Base-by-base conservation (phyloP, 2,113 vertebrate species). In the Pimephales promelas region DNA sequence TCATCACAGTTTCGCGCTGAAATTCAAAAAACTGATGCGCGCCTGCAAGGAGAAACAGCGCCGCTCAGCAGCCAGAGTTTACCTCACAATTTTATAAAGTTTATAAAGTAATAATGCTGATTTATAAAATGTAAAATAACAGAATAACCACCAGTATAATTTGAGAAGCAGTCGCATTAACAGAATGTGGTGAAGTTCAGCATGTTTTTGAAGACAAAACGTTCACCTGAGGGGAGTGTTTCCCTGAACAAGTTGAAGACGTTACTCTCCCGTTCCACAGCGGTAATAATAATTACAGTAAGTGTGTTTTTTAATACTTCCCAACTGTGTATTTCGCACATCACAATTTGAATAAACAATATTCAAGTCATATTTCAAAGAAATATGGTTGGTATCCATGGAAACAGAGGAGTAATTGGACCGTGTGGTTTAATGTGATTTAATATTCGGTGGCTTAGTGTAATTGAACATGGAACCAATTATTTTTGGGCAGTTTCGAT, bases 311-410 rank as follows among this genome's bases (percentile, higher is more conserved):
- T 71, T 45, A 71, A 71, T 43, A 71, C 7, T 1, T 66, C 20
- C 24, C 43, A 49, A n/a, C 43, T 49, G 43, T 73, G 70, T 74
- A 18, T 18, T 73, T 47, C 24, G 28, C 26, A 52, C 14, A 52
- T 49, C 26, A 24, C 22, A 49, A 24, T 74, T 52, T 74, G 45
- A 74, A 20, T 28, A 28, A 26, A 6, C 16, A 9, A 18, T 28
- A 26, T 47, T 28, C 3, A 40, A n/a, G n/a, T 49, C 43, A 73
- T 45, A 28, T 73, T 18, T 64, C 14, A 64, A 24, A 11, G 66
- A 70, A 70, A 70, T 34, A 40, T 45, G 20, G 75, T 77, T 59
- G n/a, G 34, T 77, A 20, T 52, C 71, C 45, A 74, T 49, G 45
- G 43, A 73, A 73, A 73, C 71, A 16, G 71, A 3, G n/a, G 3